Evolutionary conservation across 1,140 invertebrate genomes (phyloP), one percentile per base, ranked within the genome.

Genomic region (Homalodisca vitripennis): DNA sequence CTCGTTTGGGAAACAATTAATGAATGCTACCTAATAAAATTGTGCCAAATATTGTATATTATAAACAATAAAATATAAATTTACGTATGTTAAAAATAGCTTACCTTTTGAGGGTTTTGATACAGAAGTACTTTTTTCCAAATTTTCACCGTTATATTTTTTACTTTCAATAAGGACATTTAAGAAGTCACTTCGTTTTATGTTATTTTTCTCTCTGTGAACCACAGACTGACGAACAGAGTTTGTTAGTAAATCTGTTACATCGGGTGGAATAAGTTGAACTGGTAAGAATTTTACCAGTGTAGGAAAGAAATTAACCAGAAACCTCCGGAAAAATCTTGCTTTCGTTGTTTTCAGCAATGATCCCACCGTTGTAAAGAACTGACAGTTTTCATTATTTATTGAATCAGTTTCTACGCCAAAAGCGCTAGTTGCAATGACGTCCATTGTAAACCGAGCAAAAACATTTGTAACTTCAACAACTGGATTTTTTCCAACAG

Each of bases 391-490:
- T 27, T 83, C 80, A 71, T 86, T 78, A 34, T 77, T 75, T 13
- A 87, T 71, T 13, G 81, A 77, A 66, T 85, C 82, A 71, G 80
- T 81, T 65, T 86, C 76, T 6, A 87, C 75, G 2, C 86, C 87
- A 77, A 88, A 88, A 10, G 82, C 85, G 66, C 81, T 83, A 0
- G 80, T 81, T 1, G 82, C 84, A 67, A 86, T 86, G 12, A 84
- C 80, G 71, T 86, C 84, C 17, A 82, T 84, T 0, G 83, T 80
- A 66, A 82, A 86, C 41, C 80, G 79, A 1, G 78, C 79, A 53
- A 83, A 74, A 1, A 84, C 46, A 71, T 82, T 79, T 75, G 83
- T 79, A 29, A 84, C 78, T 72, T 85, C 83, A 22, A 84, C 55
- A 53, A n/a, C 6, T 60, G 55, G 26, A 3, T 27, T 27, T 30